A percentile compares a stretch with the other conserved stretches of the same genome.
Conservation (phyloP, 2,888 invertebrate genomes). For the Cheiracanthium punctorium region DNA sequence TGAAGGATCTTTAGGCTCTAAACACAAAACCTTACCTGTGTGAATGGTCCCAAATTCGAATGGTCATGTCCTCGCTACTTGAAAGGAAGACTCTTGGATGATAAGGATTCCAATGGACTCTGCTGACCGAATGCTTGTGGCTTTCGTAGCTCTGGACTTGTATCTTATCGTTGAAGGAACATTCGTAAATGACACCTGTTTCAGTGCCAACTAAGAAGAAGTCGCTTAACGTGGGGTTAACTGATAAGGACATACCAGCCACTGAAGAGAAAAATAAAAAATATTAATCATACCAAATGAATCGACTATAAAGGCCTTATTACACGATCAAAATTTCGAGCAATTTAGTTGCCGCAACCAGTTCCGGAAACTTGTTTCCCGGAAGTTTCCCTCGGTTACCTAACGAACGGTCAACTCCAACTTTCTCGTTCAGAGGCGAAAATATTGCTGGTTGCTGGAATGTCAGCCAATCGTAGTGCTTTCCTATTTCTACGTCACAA, state of each 20-base stretch:
- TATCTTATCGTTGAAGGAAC: conserved; percentile 81
- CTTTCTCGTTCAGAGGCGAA: too few relatives aligned
- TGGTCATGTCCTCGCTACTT: conserved; percentile 94
- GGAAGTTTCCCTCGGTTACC: too few relatives aligned
- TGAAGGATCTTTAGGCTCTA: not conserved
- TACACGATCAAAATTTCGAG: too few relatives aligned
- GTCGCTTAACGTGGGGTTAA: conserved; percentile 87
- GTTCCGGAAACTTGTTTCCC: too few relatives aligned
- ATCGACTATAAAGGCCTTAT: too few relatives aligned
- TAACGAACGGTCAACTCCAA: too few relatives aligned
- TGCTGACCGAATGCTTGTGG: conserved; percentile 92
- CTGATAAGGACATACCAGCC: conserved; percentile 90
- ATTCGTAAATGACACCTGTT: conserved; percentile 93
- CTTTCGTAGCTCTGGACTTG: conserved; percentile 79
- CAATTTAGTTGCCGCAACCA: too few relatives aligned
- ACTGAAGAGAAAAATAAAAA: conserved; percentile 78
- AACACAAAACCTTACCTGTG: conserved; percentile 72
- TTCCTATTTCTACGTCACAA: too few relatives aligned
- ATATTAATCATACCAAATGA: too few relatives aligned
- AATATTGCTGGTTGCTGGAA: too few relatives aligned
- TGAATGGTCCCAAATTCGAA: conserved; percentile 95
- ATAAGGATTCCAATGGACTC: conserved; percentile 90
- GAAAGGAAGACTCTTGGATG: conserved; percentile 92
- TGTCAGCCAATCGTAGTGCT: too few relatives aligned
- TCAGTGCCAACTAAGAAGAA: conserved; percentile 94